Base-by-base conservation (phyloP, 2,113 vertebrate species). In the Neomonachus schauinslandi region DNA sequence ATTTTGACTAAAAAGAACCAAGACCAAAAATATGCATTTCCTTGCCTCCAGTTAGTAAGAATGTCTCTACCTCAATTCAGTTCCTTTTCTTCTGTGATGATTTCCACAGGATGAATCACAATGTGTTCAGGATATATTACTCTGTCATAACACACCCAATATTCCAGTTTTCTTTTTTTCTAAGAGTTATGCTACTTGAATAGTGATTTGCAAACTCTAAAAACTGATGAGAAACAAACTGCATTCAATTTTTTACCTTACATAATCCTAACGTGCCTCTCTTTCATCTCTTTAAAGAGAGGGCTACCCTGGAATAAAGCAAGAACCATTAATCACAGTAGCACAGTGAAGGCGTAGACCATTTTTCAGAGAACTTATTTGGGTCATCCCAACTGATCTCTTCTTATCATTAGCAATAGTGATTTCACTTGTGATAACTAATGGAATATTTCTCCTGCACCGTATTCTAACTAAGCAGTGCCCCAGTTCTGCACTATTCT, bases 401-500 rank as follows among this genome's bases (percentile, higher is more conserved):
- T 93, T 92, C 92, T 96, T 95, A 97, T 94, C 88, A 95, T 96
- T 97, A 95, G 92, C 82, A 96, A 89, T 63, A 85, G 90, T 82
- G 93, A 97, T 93, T 96, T 87, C 8, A 1, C 95, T 88, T 86
- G 79, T 72, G 89, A 94, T 98, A 97, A 96, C 93, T 79, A 97
- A 92, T 97, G 85, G 80, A 67, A 51, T 95, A 91, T 94, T 98
- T 93, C 91, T 96, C 61, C 88, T 67, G 81, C 12, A 39, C 59
- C 89, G 39, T 97, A 88, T 89, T 97, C 77, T 91, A 91, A 89
- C 77, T 91, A 91, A 89, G 76, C 88, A 71, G 49, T 95, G 93
- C 13, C 85, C 97, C 71, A 94, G 63, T 94, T 98, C 93, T 84
- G 26, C 57, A 74, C 96, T 97, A 93, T 98, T 97, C 71, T 98